Evolutionary conservation across 2,888 invertebrate genomes (phyloP), one percentile per base, ranked within the genome.

Genomic region (Drosophila putrida): DNA sequence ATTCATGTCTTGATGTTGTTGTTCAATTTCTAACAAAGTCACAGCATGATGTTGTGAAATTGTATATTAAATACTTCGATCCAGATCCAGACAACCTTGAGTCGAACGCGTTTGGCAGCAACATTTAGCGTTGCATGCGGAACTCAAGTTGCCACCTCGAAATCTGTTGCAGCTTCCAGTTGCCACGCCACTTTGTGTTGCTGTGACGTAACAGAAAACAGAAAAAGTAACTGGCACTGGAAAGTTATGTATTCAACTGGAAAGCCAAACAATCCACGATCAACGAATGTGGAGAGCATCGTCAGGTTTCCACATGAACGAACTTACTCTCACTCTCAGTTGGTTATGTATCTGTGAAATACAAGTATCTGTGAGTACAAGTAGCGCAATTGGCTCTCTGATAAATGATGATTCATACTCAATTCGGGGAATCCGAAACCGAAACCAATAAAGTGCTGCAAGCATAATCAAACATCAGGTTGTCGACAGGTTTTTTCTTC

Each of bases 381-480:
- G 59, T 70, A 49, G 62, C 61, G 51, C 62, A 61, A 62, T 73
- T 63, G 60, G 47, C 61, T 49, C 39, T 66, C 50, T n/a, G 68
- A 75, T 90, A 87, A 64, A 76, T 90, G 65, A 76, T 90, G 90
- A 90, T 77, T 90, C 90, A 90, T 75, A 13, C 54, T n/a, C 55
- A 67, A 78, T 90, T 90, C 88, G 88, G 90, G 90, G 90, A 90
- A 89, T 87, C 90, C 90, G 79, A 88, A 78, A 84, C 60, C 72
- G 61, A 68, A 80, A 43, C 69, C 82, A 82, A 84, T 62, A 79
- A 82, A 88, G 67, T 84, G 85, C 76, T 67, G 62, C 65, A 49
- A 65, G 67, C 72, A 55, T 38, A 46, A 46, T 57, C 72, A 60
- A 49, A 59, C 59, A 38, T 64, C 68, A 68, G 58, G 25, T 47